Conservation (phyloP, 2,797 vertebrate genomes). For the Phataginus tetradactyla region DNA sequence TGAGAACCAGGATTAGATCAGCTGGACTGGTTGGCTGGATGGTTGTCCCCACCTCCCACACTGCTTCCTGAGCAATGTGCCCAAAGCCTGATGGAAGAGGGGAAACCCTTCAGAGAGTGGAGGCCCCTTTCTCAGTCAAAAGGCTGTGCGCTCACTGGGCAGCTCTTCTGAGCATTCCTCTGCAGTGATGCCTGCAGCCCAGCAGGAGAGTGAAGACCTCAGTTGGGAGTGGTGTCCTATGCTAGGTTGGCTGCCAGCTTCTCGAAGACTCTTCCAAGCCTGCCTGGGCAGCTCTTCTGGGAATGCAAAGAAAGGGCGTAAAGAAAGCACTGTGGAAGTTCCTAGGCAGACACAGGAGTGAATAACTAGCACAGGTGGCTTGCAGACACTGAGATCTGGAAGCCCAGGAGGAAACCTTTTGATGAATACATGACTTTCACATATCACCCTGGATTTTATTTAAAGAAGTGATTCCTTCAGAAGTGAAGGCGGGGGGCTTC, state of each 20-base stretch:
- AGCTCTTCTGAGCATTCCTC: background rate
- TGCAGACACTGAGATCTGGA: background rate
- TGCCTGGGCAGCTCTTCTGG: background rate
- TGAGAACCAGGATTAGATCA: background rate
- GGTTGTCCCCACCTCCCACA: background rate
- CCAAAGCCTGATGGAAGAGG: background rate
- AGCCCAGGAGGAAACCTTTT: background rate
- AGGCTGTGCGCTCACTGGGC: background rate
- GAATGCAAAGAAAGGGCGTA: background rate
- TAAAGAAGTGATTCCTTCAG: background rate
- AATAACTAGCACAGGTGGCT: background rate
- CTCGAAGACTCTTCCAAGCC: background rate
- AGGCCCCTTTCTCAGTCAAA: background rate
- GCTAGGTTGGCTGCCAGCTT: background rate
- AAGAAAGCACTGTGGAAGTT: background rate
- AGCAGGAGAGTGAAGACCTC: background rate
- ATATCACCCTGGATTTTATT: background rate
- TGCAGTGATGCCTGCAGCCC: accelerated
- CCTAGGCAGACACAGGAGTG: background rate
- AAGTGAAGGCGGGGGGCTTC: background rate
- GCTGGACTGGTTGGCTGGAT: background rate
- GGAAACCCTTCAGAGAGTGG: background rate
- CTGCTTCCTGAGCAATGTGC: background rate
- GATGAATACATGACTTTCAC: background rate
- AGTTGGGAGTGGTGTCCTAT: background rate